Base-by-base conservation (phyloP, 2,888 invertebrate genomes). In the Leptinotarsa haldemani region DNA sequence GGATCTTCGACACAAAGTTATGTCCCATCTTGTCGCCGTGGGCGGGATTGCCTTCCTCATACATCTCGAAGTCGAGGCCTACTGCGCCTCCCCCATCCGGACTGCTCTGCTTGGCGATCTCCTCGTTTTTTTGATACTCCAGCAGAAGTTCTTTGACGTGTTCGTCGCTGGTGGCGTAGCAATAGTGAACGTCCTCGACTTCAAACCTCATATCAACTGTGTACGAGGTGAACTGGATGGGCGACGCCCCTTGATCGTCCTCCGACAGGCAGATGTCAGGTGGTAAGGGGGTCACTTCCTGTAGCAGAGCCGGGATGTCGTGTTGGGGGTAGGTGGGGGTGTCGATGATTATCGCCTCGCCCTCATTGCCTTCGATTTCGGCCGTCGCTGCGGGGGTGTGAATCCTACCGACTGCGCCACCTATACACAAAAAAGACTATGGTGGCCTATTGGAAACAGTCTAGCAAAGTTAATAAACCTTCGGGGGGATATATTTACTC, bases 21-120 rank as follows among this genome's bases (percentile, higher is more conserved):
- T 96, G 94, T 84, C 95, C 96, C 86, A 94, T 90, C 77, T 92
- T 89, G 86, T 97, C 96, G 0, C 96, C 96, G 84, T 97, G 96
- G 46, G 92, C 90, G 0, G 96, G 95, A 70, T 91, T 85, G 0
- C 91, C 90, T 82, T 94, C 95, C 83, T 97, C 97, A 83, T 97
- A 97, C 30, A 91, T 89, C 83, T 96, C 96, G n/a, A 87, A 87
- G 20, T 15, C 53, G 16, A 87, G 87, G n/a, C 76, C 78, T 40
- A 76, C 81, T 18, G 74, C 79, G 5, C 74, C 75, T 46, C 71
- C 69, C 81, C 83, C 56, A 76, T 85, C n/a, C 78, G 79, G 47
- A 84, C 85, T 30, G n/a, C 82, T 67, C 65, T 53, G 58, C 61
- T 66, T 65, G 83, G 3, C 79, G 22, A 48, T 74, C 12, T 78